Base-by-base conservation (phyloP, 2,113 vertebrate species). In the Nannospalax galili region DNA sequence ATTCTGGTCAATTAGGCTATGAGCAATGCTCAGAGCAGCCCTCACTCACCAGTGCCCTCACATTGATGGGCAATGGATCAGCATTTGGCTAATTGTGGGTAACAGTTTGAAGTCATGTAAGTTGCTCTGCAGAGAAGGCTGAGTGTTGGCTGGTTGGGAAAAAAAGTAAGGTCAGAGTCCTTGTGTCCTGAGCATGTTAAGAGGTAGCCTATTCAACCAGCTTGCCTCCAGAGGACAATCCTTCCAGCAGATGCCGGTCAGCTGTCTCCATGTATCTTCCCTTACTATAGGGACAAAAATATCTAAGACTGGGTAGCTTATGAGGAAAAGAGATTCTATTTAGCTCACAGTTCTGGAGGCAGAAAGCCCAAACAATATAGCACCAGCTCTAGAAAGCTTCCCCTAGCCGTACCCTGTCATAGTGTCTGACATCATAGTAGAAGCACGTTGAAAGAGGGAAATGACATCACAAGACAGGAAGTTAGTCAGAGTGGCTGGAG, bases 111-210 rank as follows among this genome's bases (percentile, higher is more conserved):
- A 64, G 84, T 30, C 1, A 35, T 30, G 22, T 1, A 0, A 56
- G 10, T 32, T 22, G 20, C 9, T 20, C 28, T 22, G 35, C 17
- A 20, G 1, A 5, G 75, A 74, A 48, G 1, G 24, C n/a, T 56
- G 14, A 0, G 1, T 26, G 6, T 30, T 32, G 0, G 1, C 0
- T 0, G 22, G 3, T 0, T 7, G 19, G 22, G 60, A 5, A 48
- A 5, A 5, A 67, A 7, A 0, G 1, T 12, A 0, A 37, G n/a
- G 9, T 45, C 26, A 10, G 5, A 30, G 1, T 0, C 37, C 17
- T 22, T 2, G 42, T 2, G 52, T 26, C 26, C 28, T 10, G 1
- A 19, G 62, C 1, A 2, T n/a, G 2, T 1, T 2, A 3, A 30
- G 40, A 32, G 30, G 17, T 26, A 35, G 22, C 4, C 6, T 11